Percentiles rank a stretch among this genome's conserved stretches.
Conservation (phyloP, 2,797 vertebrate genomes). For the Phylloscopus collybita region DNA sequence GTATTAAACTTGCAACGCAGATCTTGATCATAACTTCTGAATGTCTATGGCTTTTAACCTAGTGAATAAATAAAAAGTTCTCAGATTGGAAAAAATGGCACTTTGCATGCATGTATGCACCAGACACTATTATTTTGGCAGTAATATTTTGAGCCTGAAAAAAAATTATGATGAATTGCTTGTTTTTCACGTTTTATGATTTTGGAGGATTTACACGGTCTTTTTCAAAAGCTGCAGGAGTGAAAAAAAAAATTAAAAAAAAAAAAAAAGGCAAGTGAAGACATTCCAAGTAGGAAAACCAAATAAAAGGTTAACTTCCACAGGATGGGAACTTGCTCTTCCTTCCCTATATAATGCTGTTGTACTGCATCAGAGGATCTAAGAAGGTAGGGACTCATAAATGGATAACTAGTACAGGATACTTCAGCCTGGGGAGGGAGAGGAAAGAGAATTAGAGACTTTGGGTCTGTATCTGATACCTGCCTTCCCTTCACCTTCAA, state of each 20-base stretch:
- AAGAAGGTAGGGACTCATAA: background rate
- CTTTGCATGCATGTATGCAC: background rate
- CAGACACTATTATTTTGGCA: background rate
- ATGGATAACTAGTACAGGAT: background rate
- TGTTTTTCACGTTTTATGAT: background rate
- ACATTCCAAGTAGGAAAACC: fast-evolving
- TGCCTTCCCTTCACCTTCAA: background rate
- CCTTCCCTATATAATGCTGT: background rate
- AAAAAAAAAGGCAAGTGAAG: background rate
- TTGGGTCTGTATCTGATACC: background rate
- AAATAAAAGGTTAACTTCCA: background rate
- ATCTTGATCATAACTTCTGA: background rate
- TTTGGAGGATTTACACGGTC: background rate
- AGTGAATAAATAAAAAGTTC: background rate
- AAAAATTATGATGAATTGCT: background rate
- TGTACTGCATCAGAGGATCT: background rate
- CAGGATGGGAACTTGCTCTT: background rate
- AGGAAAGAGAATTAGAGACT: background rate
- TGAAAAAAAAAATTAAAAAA: background rate
- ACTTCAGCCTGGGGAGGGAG: background rate
- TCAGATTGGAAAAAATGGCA: background rate
- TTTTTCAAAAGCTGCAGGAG: background rate
- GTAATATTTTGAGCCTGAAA: background rate
- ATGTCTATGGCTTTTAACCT: background rate
- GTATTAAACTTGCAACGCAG: background rate